These are phyloP conservation scores for Andrena trimmerana DNA, from an alignment of 2,888 invertebrate genomes.

Conservation along the genomic window DNA sequence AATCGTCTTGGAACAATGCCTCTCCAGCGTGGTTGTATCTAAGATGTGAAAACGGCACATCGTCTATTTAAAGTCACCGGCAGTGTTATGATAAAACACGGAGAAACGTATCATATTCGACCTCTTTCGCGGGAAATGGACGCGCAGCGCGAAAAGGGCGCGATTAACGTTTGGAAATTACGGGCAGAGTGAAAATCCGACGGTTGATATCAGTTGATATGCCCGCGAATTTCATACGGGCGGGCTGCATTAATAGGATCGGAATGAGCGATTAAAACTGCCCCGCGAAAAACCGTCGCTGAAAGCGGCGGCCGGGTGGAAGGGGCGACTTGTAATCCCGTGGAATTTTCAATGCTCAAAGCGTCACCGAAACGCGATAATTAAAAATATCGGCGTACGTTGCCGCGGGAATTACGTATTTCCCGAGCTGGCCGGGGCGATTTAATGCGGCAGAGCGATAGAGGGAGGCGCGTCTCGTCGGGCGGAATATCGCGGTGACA, in stretches of 20 bases:
- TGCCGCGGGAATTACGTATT: constrained; percentile 18
- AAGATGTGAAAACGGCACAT: too few relatives aligned
- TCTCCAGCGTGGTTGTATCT: not conserved
- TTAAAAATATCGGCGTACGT: constrained; percentile 20
- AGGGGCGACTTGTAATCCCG: constrained; percentile 3
- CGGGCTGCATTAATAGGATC: constrained; percentile 15
- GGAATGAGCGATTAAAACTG: constrained; percentile 10
- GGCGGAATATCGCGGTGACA: constrained; percentile 21
- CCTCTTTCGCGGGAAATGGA: too few relatives aligned
- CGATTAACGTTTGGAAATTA: too few relatives aligned
- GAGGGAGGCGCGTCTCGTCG: not conserved
- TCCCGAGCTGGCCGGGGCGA: constrained; percentile 7
- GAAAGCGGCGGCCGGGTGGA: not conserved
- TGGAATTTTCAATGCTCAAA: constrained; percentile 16
- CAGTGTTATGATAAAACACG: too few relatives aligned
- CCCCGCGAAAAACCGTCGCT: not conserved
- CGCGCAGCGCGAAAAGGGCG: too few relatives aligned
- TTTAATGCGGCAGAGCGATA: constrained; percentile 18
- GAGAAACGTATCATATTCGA: too few relatives aligned
- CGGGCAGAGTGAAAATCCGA: too few relatives aligned
- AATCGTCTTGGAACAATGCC: not conserved
- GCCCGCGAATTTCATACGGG: not conserved
- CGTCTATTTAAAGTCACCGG: not conserved
- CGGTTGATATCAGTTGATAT: not conserved
- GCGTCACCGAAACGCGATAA: constrained; percentile 17